phyloP scores from a whole-genome alignment of 2,113 vertebrate species.

The Coturnix japonica region DNA sequence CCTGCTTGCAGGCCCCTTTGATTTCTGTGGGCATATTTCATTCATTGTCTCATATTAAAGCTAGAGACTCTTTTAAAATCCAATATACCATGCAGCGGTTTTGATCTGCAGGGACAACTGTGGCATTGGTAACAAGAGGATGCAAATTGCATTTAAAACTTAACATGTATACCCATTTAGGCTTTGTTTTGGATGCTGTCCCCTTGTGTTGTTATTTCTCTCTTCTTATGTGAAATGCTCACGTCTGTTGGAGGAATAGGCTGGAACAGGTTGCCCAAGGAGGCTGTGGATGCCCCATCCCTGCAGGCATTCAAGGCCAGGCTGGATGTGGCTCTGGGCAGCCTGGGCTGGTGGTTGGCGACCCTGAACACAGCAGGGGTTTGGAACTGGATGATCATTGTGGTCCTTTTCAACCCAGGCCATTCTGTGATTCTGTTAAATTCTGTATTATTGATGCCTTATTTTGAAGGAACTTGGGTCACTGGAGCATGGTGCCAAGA shows the following conservation, averaged over 20 bases:
- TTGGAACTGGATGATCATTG: too few relatives aligned
- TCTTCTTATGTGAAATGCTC: neutral
- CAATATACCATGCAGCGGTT: neutral
- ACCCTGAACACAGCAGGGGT: too few relatives aligned
- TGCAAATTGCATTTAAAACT: neutral
- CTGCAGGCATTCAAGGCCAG: too few relatives aligned
- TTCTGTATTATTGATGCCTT: too few relatives aligned
- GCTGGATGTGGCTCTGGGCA: too few relatives aligned
- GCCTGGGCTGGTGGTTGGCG: too few relatives aligned
- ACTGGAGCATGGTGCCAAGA: neutral
- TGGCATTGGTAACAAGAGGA: neutral
- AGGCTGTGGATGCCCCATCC: too few relatives aligned
- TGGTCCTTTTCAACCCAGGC: too few relatives aligned
- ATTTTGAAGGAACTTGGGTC: neutral
- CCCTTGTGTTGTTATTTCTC: neutral
- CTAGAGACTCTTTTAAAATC: constrained; percentile 2
- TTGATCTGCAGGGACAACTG: neutral
- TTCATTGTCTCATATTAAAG: neutral
- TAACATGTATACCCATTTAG: accelerated
- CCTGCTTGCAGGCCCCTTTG: neutral
- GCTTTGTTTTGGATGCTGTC: accelerated
- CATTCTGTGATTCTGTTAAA: neutral
- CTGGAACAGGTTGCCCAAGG: too few relatives aligned
- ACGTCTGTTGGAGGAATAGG: neutral
- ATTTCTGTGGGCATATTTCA: neutral